A percentile compares a stretch with the other conserved stretches of the same genome.
These are phyloP conservation scores for Hesperophylax magnus DNA, from an alignment of 1,140 invertebrate genomes.

Conservation along the genomic window DNA sequence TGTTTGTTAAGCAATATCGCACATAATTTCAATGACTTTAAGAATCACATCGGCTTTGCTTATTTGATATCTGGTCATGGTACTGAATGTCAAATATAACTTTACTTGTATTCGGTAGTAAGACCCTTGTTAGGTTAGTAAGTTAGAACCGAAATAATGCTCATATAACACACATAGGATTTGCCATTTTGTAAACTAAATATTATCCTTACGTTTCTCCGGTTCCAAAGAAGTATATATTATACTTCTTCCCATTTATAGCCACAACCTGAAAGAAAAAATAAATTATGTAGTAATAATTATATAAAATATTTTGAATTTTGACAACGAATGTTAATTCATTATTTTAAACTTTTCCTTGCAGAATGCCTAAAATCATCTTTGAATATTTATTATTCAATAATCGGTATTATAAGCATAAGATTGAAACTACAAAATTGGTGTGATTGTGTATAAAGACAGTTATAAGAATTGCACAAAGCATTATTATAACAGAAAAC, in stretches of 20 bases:
- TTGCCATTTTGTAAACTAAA: neutral
- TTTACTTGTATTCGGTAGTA: conserved; percentile 1
- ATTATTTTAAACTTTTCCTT: no score
- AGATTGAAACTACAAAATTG: no score
- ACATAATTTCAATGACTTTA: conserved; percentile 33
- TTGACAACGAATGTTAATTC: no score
- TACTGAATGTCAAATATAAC: conserved; percentile 19
- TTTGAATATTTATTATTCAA: no score
- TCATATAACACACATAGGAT: neutral
- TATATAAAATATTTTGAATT: no score
- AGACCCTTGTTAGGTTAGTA: neutral
- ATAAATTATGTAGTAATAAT: no score
- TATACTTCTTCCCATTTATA: conserved; percentile 86
- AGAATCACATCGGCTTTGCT: conserved; percentile 39
- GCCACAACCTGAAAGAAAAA: conserved; percentile 78
- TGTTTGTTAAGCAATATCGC: conserved; percentile 46
- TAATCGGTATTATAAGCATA: no score
- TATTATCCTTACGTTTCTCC: conserved; percentile 86
- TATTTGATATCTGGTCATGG: conserved; percentile 35
- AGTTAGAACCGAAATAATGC: neutral
- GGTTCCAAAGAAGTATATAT: conserved; percentile 95
- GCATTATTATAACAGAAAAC: no score
- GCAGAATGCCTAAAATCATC: no score
- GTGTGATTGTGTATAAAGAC: no score
- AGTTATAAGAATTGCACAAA: neutral